Base-by-base conservation (phyloP, 2,797 vertebrate species). In the Sus cebifrons region DNA sequence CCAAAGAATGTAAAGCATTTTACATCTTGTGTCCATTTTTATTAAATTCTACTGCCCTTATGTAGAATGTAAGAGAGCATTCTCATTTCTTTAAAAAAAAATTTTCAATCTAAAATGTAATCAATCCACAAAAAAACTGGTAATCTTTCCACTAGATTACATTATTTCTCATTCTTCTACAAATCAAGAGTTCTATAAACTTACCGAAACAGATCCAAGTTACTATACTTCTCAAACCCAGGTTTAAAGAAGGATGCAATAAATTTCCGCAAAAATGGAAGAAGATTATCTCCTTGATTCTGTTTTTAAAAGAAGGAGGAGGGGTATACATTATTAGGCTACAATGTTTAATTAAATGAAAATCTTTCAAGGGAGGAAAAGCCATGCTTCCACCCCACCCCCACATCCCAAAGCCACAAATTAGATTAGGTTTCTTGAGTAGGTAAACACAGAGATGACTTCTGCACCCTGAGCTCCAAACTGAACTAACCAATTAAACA, bases 161-260 rank as follows among this genome's bases (percentile, higher is more conserved):
- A 83, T 4, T 81, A n/a, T 67, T 15, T 82, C 70, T 94, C 49
- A 87, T 84, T 95, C 23, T 32, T 89, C 71, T 96, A 91, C 32
- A 96, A 79, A 94, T 79, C 56, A 96, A 94, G 40, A 67, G 44
- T 58, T 83, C 32, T 58, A 70, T 68, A 97, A 79, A 93, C 95
- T 6, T 99, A 99, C 99, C 99, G 98, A 97, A 99, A 98, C 1
- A 99, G 98, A 89, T 99, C 99, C 94, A 99, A 97, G 4, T 99
- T 99, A 88, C 91, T 97, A 92, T 97, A 98, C 49, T 99, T 98
- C 93, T 99, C 98, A 94, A 98, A 98, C 0, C 98, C 96, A 52
- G 98, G 98, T 95, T 99, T 99, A 98, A 99, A 99, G 89, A 99
- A 99, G 15, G 99, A 99, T 98, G 98, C 97, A 94, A 99, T 97